Conservation (phyloP, 92 coral and sea anemone genomes). For the Diadumene lineata region DNA sequence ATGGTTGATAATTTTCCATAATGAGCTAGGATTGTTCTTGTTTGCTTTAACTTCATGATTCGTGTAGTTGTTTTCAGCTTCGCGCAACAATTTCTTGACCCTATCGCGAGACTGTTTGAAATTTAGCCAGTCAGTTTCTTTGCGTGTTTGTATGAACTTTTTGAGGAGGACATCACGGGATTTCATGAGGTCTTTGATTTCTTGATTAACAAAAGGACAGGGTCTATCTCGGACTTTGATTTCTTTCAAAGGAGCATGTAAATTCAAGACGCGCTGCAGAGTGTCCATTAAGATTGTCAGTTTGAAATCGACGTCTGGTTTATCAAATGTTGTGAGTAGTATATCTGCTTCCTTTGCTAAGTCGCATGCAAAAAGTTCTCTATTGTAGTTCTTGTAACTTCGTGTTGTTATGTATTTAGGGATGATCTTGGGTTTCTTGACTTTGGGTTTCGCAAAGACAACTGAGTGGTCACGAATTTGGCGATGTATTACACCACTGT, state of each 20-base stretch:
- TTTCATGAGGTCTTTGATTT: slow-evolving; percentile 48
- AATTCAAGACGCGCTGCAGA: slow-evolving; percentile 26
- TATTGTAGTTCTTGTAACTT: slow-evolving; percentile 41
- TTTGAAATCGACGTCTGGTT: slow-evolving; percentile 29
- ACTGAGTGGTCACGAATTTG: slow-evolving; percentile 51
- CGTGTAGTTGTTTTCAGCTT: slow-evolving; percentile 47
- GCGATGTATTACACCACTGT: slow-evolving; percentile 46
- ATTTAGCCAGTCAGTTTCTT: slow-evolving; percentile 18
- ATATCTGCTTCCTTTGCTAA: slow-evolving; percentile 36
- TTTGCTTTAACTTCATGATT: slow-evolving; percentile 38
- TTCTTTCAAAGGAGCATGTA: slow-evolving; percentile 46
- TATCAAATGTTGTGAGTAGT: slow-evolving; percentile 11
- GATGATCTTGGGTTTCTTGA: slow-evolving; percentile 27
- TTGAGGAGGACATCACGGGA: slow-evolving; percentile 37
- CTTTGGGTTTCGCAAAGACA: slow-evolving; percentile 31
- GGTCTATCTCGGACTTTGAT: slow-evolving; percentile 49
- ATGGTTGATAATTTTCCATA: slow-evolving; percentile 34
- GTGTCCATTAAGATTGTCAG: slow-evolving; percentile 37
- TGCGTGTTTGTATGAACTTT: slow-evolving; percentile 40
- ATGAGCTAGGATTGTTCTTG: slow-evolving; percentile 40
- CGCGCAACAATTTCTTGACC: slow-evolving; percentile 42
- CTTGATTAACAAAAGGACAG: slow-evolving; percentile 53
- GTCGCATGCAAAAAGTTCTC: slow-evolving; percentile 33
- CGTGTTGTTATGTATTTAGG: slow-evolving; percentile 20
- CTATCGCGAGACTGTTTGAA: slow-evolving; percentile 36